A percentile compares a stretch with the other conserved stretches of the same genome.
Evolutionary conservation across 2,113 vertebrate species (phyloP).

Genomic region (Mobula birostris): DNA sequence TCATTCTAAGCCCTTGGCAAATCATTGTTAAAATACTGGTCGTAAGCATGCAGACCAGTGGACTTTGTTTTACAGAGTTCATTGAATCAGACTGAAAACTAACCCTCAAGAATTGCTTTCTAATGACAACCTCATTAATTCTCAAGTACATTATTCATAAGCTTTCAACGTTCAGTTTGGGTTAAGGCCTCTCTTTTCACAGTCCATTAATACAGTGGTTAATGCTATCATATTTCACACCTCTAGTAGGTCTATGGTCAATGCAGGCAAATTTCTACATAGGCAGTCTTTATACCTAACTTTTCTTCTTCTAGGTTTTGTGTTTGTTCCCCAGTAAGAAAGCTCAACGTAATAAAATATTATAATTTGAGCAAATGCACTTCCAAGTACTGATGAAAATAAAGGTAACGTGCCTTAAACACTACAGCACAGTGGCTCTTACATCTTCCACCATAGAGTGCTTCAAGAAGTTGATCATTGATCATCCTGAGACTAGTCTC

Average conservation of each 20-base stretch:
- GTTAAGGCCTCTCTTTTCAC: neutral
- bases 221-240: constrained; percentile 22
- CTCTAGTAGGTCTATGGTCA: neutral
- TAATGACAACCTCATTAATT: neutral
- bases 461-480: too few species aligned
- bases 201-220: neutral
- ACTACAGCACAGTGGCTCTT: neutral
- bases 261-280: neutral
- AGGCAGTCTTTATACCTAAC: neutral
- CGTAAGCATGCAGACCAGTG: neutral
- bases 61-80: neutral
- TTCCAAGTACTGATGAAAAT: neutral
- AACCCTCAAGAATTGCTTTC: neutral
- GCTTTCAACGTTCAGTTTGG: constrained; percentile 10
- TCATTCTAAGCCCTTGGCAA: neutral
- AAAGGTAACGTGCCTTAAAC: too few species aligned
- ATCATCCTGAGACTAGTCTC: too few species aligned
- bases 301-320: neutral
- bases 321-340: neutral
- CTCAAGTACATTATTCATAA: constrained; percentile 6
- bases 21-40: neutral
- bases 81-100: neutral
- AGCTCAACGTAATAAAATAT: neutral
- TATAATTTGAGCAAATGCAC: neutral
- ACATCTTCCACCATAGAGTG: too few species aligned